These are phyloP conservation scores for Sycophaga agraensis DNA, from an alignment of 1,140 invertebrate genomes.

Conservation along the genomic window DNA sequence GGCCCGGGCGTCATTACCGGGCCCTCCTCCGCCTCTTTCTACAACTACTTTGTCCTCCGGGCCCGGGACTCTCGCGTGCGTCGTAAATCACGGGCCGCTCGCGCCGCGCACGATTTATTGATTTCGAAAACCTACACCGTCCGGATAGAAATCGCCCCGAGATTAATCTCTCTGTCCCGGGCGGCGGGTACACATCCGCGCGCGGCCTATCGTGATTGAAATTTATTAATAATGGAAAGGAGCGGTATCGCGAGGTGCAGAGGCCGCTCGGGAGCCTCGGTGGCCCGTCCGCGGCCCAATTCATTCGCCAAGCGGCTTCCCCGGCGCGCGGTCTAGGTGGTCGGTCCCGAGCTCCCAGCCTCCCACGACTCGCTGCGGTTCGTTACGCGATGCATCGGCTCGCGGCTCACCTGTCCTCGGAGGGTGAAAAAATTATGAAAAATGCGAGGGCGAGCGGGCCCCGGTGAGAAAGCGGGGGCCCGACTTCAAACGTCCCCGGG, in stretches of 20 bases:
- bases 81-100: conserved; percentile 23
- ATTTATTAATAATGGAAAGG: conserved; percentile 43
- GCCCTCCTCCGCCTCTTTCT: neutral
- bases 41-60: conserved; percentile 6
- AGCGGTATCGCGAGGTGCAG: too few species aligned
- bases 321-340: too few species aligned
- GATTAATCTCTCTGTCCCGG: conserved; percentile 19
- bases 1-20: conserved; percentile 15
- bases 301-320: too few species aligned
- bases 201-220: conserved; percentile 37
- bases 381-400: too few species aligned
- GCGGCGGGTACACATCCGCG: conserved; percentile 10
- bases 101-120: conserved; percentile 30
- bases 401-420: too few species aligned
- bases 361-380: too few species aligned
- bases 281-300: too few species aligned
- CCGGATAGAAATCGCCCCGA: conserved; percentile 25
- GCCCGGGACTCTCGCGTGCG: conserved; percentile 11
- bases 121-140: conserved; percentile 32
- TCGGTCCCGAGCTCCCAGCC: too few species aligned
- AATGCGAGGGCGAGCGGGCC: neutral
- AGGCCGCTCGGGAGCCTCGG: too few species aligned
- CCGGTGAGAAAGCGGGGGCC: neutral
- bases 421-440: conserved; percentile 8
- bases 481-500: neutral